phyloP scores from a whole-genome alignment of 2,797 vertebrate species.

The Hippoglossus hippoglossus region DNA sequence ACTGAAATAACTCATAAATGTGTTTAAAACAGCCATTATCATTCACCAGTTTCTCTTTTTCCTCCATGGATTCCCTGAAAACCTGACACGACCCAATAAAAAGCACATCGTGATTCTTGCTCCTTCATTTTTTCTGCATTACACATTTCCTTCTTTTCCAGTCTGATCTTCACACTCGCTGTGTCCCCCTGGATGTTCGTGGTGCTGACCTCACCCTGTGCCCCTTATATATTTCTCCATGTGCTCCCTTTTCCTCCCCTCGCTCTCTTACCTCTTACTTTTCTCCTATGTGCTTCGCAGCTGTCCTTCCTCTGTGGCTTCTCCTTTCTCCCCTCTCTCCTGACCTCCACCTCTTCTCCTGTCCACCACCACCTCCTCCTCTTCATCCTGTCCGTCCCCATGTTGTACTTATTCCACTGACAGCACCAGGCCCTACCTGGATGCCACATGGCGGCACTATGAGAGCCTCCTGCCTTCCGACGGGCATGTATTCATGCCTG shows the following conservation, averaged over 20 bases:
- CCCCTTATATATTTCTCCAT: constrained; percentile 29
- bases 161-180: neutral
- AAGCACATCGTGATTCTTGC: constrained; percentile 15
- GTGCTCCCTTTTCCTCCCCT: constrained; percentile 5
- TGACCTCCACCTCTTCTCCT: neutral
- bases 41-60: constrained; percentile 43
- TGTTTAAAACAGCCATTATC: neutral
- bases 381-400: constrained; percentile 31
- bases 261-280: constrained; percentile 10
- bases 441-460: constrained; percentile 88
- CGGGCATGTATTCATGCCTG: constrained; percentile 90
- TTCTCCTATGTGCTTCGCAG: constrained; percentile 7
- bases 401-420: constrained; percentile 86
- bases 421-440: constrained; percentile 85
- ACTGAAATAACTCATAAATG: neutral
- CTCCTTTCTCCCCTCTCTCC: neutral
- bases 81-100: constrained; percentile 3
- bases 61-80: constrained; percentile 12
- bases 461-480: constrained; percentile 87
- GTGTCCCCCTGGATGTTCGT: constrained; percentile 20
- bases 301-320: neutral
- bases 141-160: constrained; percentile 26
- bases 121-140: constrained; percentile 8
- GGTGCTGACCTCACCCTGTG: constrained; percentile 18
- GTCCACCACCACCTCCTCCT: neutral